Percentiles rank a stretch among this genome's conserved stretches.
Conservation (phyloP, 1,140 invertebrate species). For the Drosophila mauritiana region DNA sequence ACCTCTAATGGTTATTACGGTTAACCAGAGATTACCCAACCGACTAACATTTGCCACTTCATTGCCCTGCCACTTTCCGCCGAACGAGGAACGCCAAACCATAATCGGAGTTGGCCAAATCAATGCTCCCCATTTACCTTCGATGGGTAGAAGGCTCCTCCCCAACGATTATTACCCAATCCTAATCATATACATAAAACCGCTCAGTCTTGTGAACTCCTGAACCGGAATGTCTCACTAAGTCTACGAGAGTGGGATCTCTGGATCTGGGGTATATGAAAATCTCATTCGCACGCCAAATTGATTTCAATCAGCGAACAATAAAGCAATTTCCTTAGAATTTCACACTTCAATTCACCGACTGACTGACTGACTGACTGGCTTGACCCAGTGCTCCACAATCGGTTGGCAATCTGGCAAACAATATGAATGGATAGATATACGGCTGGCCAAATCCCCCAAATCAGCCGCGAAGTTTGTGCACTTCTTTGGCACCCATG, state of each 20-base stretch:
- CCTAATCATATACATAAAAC: slow-evolving; percentile 40
- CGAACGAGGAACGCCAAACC: not conserved
- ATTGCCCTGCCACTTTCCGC: slow-evolving; percentile 4
- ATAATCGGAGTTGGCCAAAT: slow-evolving; percentile 13
- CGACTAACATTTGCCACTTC: slow-evolving; percentile 22
- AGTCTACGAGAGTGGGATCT: slow-evolving; percentile 16
- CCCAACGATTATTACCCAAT: slow-evolving; percentile 39
- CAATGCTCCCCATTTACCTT: slow-evolving; percentile 36
- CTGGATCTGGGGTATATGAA: slow-evolving; percentile 2
- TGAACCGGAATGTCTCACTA: slow-evolving; percentile 48
- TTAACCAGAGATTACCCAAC: slow-evolving; percentile 26
- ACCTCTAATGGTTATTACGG: slow-evolving; percentile 2
- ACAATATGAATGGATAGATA: slow-evolving; percentile 30
- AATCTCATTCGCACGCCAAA: slow-evolving; percentile 60
- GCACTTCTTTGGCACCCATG: slow-evolving; percentile 36
- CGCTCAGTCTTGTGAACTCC: slow-evolving; percentile 55
- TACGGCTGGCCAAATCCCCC: slow-evolving; percentile 49
- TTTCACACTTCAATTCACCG: slow-evolving; percentile 64
- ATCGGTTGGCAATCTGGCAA: slow-evolving; percentile 48
- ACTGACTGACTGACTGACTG: slow-evolving; percentile 25
- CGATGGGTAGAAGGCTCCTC: slow-evolving; percentile 5
- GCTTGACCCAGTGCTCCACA: slow-evolving; percentile 66
- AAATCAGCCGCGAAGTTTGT: slow-evolving; percentile 28
- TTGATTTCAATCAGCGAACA: slow-evolving; percentile 76
- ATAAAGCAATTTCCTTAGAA: slow-evolving; percentile 75